phyloP scores from a whole-genome alignment of 2,797 vertebrate genomes.

The Malurus leucopterus region DNA sequence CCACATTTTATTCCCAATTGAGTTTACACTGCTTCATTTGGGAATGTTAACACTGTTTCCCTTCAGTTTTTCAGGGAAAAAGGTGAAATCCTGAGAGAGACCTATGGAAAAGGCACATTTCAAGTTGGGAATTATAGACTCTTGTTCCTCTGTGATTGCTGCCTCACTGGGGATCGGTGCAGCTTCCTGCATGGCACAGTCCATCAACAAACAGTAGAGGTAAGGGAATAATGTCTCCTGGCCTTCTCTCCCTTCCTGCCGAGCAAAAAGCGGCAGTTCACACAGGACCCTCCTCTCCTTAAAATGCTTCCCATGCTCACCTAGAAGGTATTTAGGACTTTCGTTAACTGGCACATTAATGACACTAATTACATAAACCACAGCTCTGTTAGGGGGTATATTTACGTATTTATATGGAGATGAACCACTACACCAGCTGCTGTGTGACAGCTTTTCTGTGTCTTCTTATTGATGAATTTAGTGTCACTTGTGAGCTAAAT shows the following conservation, averaged over 20 bases:
- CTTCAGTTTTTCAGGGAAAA: slow-evolving; percentile 2
- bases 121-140: background rate
- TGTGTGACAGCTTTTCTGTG: background rate
- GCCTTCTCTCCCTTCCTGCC: background rate
- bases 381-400: background rate
- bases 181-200: background rate
- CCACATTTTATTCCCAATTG: slow-evolving; percentile 31
- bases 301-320: background rate
- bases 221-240: background rate
- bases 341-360: background rate
- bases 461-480: background rate
- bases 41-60: slow-evolving; percentile 1
- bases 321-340: background rate
- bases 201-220: background rate
- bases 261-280: background rate
- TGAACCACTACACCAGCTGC: background rate
- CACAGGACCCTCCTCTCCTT: background rate
- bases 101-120: background rate
- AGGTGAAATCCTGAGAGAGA: background rate
- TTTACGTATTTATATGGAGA: background rate
- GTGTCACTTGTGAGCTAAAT: background rate
- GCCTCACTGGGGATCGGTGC: background rate
- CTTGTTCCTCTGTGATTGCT: background rate
- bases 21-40: background rate
- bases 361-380: background rate